These are phyloP conservation scores for Pica pica DNA, from an alignment of 2,113 vertebrate species.

Conservation along the genomic window DNA sequence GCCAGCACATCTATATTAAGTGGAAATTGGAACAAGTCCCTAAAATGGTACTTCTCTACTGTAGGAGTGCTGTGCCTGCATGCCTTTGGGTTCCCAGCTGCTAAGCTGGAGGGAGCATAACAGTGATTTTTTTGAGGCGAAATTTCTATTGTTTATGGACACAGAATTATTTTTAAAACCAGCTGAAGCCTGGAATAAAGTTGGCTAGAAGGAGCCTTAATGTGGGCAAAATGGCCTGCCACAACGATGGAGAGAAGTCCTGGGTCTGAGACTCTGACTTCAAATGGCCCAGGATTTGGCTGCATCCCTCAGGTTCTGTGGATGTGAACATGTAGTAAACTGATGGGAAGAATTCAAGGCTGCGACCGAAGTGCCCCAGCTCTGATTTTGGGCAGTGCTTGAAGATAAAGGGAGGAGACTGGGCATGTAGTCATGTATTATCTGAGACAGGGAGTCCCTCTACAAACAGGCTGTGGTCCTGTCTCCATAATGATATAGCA, in stretches of 20 bases:
- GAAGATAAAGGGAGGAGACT: not conserved
- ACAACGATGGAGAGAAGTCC: fast-evolving
- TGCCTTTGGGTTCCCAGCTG: not conserved
- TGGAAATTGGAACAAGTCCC: not conserved
- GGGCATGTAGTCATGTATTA: not conserved
- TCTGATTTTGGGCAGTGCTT: not conserved
- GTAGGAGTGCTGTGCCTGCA: not conserved
- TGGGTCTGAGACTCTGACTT: not conserved
- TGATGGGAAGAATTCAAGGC: not conserved
- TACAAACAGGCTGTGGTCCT: not conserved
- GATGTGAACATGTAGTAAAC: not conserved
- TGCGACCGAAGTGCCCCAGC: not conserved
- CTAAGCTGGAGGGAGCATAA: not conserved
- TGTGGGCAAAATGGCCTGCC: not conserved
- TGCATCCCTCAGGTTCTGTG: not conserved
- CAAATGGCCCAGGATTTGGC: not conserved
- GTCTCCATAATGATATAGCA: fast-evolving
- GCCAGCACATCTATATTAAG: conserved; percentile 36
- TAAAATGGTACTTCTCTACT: not conserved
- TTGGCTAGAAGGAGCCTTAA: not conserved
- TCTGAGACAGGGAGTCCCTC: not conserved
- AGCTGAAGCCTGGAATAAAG: not conserved
- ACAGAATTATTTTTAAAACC: not conserved
- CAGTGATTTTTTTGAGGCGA: not conserved
- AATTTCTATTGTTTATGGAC: not conserved